A percentile compares a stretch with the other conserved stretches of the same genome.
Conservation (phyloP, 2,113 vertebrate genomes). For the Poecile atricapillus region DNA sequence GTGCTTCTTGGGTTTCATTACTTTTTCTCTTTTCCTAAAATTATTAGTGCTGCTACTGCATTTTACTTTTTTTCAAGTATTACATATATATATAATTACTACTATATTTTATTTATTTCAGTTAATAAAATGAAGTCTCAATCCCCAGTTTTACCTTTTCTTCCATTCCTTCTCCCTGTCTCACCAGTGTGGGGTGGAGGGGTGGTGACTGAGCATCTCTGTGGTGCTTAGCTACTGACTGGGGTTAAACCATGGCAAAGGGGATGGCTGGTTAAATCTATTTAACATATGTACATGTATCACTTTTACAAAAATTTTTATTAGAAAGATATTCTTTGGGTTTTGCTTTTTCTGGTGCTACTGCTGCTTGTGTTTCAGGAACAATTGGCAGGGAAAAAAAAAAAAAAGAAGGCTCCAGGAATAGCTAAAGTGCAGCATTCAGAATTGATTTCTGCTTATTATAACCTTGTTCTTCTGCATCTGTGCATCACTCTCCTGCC, state of each 20-base stretch:
- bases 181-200: neutral
- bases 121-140: neutral
- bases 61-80: neutral
- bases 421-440: conserved; percentile 10
- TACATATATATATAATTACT: no score
- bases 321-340: neutral
- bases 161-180: neutral
- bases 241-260: neutral
- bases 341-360: neutral
- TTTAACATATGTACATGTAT: neutral
- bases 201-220: neutral
- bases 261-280: neutral
- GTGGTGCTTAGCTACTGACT: neutral
- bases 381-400: neutral
- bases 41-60: neutral
- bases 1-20: neutral
- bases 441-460: conserved; percentile 55
- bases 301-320: neutral
- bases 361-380: neutral
- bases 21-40: neutral
- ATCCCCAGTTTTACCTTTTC: neutral
- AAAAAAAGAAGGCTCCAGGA: neutral
- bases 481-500: neutral
- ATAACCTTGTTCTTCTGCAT: conserved; percentile 11
- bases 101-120: neutral